phyloP scores from a whole-genome alignment of 2,888 invertebrate species.

The Lamproptera curius region DNA sequence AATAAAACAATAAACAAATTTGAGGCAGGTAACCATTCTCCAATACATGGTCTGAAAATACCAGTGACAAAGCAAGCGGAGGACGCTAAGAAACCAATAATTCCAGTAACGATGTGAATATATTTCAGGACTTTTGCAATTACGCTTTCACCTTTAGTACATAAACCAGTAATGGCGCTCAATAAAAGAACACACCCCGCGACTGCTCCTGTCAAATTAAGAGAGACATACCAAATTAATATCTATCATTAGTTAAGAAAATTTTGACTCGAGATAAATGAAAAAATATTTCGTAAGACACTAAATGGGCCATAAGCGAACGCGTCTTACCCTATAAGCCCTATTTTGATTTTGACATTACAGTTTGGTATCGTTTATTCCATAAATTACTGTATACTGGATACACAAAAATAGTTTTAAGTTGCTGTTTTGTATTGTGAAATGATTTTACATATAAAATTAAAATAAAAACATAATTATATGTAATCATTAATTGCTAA shows the following conservation, averaged over 20 bases:
- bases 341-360: too few relatives aligned
- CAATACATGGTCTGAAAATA: slow-evolving; percentile 33
- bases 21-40: slow-evolving; percentile 30
- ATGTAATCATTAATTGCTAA: too few relatives aligned
- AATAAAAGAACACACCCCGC: slow-evolving; percentile 24
- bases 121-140: slow-evolving; percentile 9
- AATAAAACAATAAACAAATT: slow-evolving; percentile 31
- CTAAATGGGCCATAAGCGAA: too few relatives aligned
- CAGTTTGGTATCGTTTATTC: too few relatives aligned
- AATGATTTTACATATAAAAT: too few relatives aligned
- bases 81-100: slow-evolving; percentile 30
- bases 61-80: slow-evolving; percentile 42
- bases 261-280: slow-evolving; percentile 17
- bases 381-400: too few relatives aligned
- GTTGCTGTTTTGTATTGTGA: too few relatives aligned
- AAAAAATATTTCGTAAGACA: too few relatives aligned
- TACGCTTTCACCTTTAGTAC: slow-evolving; percentile 14
- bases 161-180: slow-evolving; percentile 26
- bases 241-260: slow-evolving; percentile 19
- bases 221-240: too few relatives aligned
- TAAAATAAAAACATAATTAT: too few relatives aligned
- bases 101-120: slow-evolving; percentile 31
- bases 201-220: slow-evolving; percentile 29
- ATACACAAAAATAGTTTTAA: too few relatives aligned
- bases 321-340: too few relatives aligned